A percentile compares a stretch with the other conserved stretches of the same genome.
These are phyloP conservation scores for Dolichallabes microphthalmus DNA, from an alignment of 2,113 vertebrate genomes.

Conservation along the genomic window DNA sequence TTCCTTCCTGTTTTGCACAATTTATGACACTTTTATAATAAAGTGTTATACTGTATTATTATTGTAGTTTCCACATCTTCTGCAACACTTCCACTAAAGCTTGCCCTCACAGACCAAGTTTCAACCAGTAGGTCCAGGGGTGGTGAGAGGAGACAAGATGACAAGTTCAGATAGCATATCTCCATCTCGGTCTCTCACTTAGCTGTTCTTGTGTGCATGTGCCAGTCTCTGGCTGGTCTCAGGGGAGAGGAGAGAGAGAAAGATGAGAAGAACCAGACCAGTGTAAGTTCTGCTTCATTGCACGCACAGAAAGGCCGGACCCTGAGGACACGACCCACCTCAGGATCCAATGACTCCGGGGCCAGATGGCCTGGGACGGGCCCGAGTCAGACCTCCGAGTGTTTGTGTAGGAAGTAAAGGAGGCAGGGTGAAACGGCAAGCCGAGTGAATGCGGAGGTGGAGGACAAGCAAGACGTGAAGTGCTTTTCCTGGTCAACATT, in stretches of 20 bases:
- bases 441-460: constrained; percentile 20
- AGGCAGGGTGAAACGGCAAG: constrained; percentile 31
- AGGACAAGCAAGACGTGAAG: constrained; percentile 29
- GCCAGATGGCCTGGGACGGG: constrained; percentile 49
- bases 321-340: constrained; percentile 45
- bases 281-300: constrained; percentile 27
- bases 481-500: constrained; percentile 29
- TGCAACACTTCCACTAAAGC: background rate
- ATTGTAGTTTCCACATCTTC: background rate
- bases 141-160: constrained; percentile 48
- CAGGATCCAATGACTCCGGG: constrained; percentile 41
- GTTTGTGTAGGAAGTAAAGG: constrained; percentile 12
- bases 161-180: constrained; percentile 54
- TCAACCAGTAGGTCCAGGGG: constrained; percentile 14
- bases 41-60: background rate
- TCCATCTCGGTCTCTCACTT: constrained; percentile 20
- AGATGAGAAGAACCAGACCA: constrained; percentile 38
- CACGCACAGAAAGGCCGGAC: constrained; percentile 43
- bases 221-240: constrained; percentile 34
- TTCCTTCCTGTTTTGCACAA: background rate
- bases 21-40: background rate
- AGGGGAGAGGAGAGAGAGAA: constrained; percentile 32
- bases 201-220: background rate
- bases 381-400: constrained; percentile 11
- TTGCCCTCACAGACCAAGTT: background rate